Percentiles rank a stretch among this genome's conserved stretches.
Conservation (phyloP, 1,140 invertebrate species). For the Campoletis sonorensis region DNA sequence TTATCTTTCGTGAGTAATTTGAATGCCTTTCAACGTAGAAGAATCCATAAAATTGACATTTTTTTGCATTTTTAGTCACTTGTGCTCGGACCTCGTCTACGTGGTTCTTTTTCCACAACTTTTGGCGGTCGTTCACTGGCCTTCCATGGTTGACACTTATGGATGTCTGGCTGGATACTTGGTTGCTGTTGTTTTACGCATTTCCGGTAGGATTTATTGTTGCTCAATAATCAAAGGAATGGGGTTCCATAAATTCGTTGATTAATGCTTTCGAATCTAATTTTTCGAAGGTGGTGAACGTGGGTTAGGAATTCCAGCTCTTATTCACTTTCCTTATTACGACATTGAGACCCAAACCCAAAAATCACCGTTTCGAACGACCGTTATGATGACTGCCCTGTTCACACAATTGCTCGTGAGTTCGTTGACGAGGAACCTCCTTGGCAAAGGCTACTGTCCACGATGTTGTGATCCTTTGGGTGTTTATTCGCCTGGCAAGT, state of each 20-base stretch:
- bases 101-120: conserved; percentile 90
- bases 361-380: conserved; percentile 80
- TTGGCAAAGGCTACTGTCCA: conserved; percentile 78
- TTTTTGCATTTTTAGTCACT: conserved; percentile 69
- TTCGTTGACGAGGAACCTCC: conserved; percentile 77
- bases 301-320: conserved; percentile 79
- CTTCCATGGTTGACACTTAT: conserved; percentile 84
- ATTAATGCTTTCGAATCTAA: neutral
- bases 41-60: neutral
- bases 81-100: conserved; percentile 88
- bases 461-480: conserved; percentile 72
- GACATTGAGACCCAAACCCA: conserved; percentile 77
- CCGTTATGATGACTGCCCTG: conserved; percentile 80
- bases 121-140: conserved; percentile 86
- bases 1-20: conserved; percentile 82
- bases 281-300: conserved; percentile 79
- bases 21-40: neutral
- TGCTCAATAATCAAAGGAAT: conserved; percentile 9
- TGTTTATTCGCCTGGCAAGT: conserved; percentile 71
- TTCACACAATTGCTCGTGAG: conserved; percentile 78
- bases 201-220: conserved; percentile 76
- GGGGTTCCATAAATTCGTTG: conserved; percentile 16
- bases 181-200: conserved; percentile 81
- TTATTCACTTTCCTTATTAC: conserved; percentile 82
- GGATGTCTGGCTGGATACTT: conserved; percentile 84